phyloP scores from a whole-genome alignment of 1,140 invertebrate species.

The Macrobrachium nipponense region DNA sequence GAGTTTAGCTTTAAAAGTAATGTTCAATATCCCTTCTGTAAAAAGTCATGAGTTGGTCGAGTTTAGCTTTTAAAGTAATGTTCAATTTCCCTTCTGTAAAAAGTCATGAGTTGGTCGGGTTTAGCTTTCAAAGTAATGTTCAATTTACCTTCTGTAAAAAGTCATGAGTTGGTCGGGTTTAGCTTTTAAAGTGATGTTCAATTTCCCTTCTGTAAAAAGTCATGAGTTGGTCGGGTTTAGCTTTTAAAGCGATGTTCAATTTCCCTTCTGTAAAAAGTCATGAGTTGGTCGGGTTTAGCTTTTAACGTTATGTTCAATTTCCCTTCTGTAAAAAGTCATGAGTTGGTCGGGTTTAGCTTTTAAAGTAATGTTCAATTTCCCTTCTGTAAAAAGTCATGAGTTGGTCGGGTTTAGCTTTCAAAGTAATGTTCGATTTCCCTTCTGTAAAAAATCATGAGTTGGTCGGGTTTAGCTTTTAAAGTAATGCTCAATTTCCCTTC shows the following conservation, averaged over 20 bases:
- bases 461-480: not conserved
- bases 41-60: conserved; percentile 72
- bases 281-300: not conserved
- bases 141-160: conserved; percentile 66
- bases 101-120: conserved; percentile 72
- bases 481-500: not conserved
- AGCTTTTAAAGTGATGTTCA: not conserved
- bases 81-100: not conserved
- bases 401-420: not conserved
- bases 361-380: not conserved
- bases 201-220: conserved; percentile 68
- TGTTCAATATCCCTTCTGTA: not conserved
- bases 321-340: conserved; percentile 71
- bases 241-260: not conserved
- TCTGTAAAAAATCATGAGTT: conserved; percentile 71
- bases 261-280: conserved; percentile 71
- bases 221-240: conserved; percentile 67
- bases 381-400: conserved; percentile 71
- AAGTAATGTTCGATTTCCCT: not conserved
- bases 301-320: not conserved
- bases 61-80: not conserved
- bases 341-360: not conserved
- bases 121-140: not conserved
- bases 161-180: conserved; percentile 70
- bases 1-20: not conserved